Evolutionary conservation across 2,888 invertebrate genomes (phyloP).

Genomic region (Flexamia atlantica): DNA sequence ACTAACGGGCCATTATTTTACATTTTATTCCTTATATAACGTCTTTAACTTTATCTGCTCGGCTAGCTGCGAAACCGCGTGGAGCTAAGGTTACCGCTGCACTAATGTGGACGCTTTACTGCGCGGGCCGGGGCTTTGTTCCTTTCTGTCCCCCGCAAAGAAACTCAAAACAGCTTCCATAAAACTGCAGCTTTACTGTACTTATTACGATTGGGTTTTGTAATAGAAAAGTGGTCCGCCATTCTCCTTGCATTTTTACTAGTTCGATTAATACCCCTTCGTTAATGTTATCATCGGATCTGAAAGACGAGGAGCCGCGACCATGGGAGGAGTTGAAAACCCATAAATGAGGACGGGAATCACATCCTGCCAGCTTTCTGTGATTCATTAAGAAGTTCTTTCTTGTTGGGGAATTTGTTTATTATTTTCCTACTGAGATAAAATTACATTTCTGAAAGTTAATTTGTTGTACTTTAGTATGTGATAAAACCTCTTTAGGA

Average conservation of each 20-base stretch:
- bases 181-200: conserved; percentile 31
- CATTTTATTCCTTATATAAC: conserved; percentile 57
- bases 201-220: conserved; percentile 37
- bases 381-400: no score
- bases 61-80: conserved; percentile 28
- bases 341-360: no score
- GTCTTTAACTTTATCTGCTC: conserved; percentile 54
- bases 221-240: conserved; percentile 14
- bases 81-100: neutral
- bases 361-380: no score
- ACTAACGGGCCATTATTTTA: conserved; percentile 52
- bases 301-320: no score
- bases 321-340: no score
- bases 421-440: no score
- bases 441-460: no score
- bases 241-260: neutral
- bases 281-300: neutral
- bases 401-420: no score
- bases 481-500: no score
- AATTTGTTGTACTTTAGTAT: no score
- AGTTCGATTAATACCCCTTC: neutral
- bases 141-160: conserved; percentile 34
- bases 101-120: conserved; percentile 44
- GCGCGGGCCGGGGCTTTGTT: conserved; percentile 24
- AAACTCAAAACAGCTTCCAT: conserved; percentile 20